Percentiles rank a stretch among this genome's conserved stretches.
These are phyloP conservation scores for Cephus pulcher DNA, from an alignment of 2,888 invertebrate genomes.

Conservation along the genomic window DNA sequence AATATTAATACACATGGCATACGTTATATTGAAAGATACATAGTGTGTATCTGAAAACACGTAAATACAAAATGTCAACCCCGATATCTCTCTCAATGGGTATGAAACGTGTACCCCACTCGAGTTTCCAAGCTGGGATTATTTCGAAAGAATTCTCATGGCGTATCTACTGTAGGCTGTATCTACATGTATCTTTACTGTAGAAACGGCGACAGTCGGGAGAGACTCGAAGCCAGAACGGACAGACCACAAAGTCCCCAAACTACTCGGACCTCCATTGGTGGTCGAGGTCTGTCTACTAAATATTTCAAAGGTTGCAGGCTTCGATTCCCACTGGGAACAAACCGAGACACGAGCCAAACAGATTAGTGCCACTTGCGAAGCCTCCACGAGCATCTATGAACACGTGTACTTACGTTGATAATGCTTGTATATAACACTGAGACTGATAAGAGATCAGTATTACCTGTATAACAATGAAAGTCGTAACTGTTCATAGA, in stretches of 20 bases:
- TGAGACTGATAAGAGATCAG: background rate
- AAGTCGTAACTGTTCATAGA: conserved; percentile 5
- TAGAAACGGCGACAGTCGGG: background rate
- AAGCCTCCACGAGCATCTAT: conserved; percentile 12
- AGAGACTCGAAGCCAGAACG: conserved; percentile 14
- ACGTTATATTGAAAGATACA: background rate
- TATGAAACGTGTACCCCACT: background rate
- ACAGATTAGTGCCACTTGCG: conserved; percentile 24
- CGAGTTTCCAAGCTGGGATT: background rate
- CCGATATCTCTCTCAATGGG: background rate
- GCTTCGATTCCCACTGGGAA: conserved; percentile 20
- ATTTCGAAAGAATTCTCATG: background rate
- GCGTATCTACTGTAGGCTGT: background rate
- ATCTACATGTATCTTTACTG: background rate
- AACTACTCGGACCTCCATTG: conserved; percentile 20
- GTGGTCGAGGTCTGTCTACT: conserved; percentile 18
- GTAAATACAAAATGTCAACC: background rate
- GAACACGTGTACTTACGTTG: background rate
- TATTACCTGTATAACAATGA: background rate
- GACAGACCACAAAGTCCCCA: conserved; percentile 24
- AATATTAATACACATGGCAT: background rate
- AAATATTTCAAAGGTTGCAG: conserved; percentile 22
- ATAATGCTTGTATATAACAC: background rate
- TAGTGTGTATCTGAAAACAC: background rate
- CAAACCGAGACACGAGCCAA: conserved; percentile 20